Evolutionary conservation across 2,113 vertebrate species (phyloP).

Genomic region (Ursus arctos): DNA sequence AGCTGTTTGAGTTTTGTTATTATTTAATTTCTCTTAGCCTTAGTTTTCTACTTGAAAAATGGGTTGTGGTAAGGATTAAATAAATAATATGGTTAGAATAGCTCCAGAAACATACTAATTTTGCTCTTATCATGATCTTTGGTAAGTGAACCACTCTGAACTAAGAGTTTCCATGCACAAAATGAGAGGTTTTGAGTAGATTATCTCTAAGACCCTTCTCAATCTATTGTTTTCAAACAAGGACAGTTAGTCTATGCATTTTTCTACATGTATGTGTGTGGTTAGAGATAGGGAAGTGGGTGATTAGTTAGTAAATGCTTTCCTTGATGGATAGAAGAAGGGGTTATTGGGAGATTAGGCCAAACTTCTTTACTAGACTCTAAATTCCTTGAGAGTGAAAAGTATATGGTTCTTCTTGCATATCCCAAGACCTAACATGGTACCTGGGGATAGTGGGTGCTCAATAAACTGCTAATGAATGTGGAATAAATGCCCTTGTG

Average conservation of each 20-base stretch:
- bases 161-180: slow-evolving; percentile 40
- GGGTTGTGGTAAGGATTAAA: not conserved
- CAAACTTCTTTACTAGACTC: not conserved
- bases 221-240: slow-evolving; percentile 24
- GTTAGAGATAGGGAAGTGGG: not conserved
- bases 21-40: slow-evolving; percentile 6
- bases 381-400: not conserved
- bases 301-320: not conserved
- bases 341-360: not conserved
- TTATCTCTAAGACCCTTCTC: not conserved
- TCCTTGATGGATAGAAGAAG: not conserved
- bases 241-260: not conserved
- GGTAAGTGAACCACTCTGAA: not conserved
- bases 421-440: not conserved
- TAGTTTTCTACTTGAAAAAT: slow-evolving; percentile 53
- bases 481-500: not conserved
- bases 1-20: not conserved
- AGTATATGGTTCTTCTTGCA: not conserved
- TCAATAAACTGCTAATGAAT: not conserved
- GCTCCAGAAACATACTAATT: not conserved
- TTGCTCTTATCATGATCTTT: not conserved
- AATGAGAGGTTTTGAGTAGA: not conserved
- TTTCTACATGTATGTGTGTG: not conserved
- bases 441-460: not conserved
- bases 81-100: not conserved